Evolutionary conservation across 2,888 invertebrate genomes (phyloP).

Genomic region (Drosophila cognata): DNA sequence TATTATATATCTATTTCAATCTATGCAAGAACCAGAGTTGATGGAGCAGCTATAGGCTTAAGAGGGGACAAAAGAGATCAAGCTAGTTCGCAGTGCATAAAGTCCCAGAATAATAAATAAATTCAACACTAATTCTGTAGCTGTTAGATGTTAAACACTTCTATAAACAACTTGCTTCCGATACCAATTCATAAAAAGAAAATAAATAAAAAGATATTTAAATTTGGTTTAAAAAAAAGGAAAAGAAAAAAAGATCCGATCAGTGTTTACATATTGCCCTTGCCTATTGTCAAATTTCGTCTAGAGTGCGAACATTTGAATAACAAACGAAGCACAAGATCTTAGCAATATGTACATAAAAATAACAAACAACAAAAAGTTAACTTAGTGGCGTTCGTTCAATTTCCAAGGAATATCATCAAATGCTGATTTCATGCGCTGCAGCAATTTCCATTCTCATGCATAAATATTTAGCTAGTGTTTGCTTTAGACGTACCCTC

Average conservation of each 20-base stretch:
- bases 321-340: slow-evolving; percentile 26
- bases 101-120: too few species aligned
- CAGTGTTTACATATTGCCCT: neutral
- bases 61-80: too few species aligned
- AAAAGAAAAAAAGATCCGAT: too few species aligned
- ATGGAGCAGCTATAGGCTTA: too few species aligned
- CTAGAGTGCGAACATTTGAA: slow-evolving; percentile 18
- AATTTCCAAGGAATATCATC: slow-evolving; percentile 54
- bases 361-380: slow-evolving; percentile 22
- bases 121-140: neutral
- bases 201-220: neutral
- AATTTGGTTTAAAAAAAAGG: neutral
- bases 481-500: slow-evolving; percentile 31
- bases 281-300: slow-evolving; percentile 11
- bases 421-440: slow-evolving; percentile 55
- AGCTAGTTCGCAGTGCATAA: too few species aligned
- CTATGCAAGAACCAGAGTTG: too few species aligned
- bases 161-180: neutral
- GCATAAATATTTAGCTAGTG: slow-evolving; percentile 72
- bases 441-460: slow-evolving; percentile 61
- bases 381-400: slow-evolving; percentile 22
- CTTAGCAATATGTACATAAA: slow-evolving; percentile 15
- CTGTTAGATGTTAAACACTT: neutral
- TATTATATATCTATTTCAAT: neutral
- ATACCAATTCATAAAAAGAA: neutral